phyloP scores from a whole-genome alignment of 2,888 invertebrate genomes.

The Plagiodera versicolora region DNA sequence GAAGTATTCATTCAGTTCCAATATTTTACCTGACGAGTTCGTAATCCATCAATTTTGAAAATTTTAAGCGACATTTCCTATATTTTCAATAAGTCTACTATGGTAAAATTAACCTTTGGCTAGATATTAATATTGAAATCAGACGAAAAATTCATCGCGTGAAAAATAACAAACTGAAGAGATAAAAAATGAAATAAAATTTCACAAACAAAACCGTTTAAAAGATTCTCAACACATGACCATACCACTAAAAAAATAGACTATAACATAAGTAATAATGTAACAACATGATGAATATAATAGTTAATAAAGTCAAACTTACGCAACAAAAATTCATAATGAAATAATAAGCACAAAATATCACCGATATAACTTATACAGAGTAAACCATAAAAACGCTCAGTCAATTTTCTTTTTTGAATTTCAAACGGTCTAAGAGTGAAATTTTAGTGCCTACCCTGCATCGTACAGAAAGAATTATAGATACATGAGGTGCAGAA shows the following conservation, averaged over 20 bases:
- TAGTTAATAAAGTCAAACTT: slow-evolving; percentile 34
- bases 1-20: slow-evolving; percentile 12
- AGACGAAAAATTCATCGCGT: slow-evolving; percentile 15
- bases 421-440: slow-evolving; percentile 9
- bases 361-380: slow-evolving; percentile 34
- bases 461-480: slow-evolving; percentile 25
- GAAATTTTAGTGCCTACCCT: slow-evolving; percentile 21
- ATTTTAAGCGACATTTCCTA: slow-evolving; percentile 20
- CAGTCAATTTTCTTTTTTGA: slow-evolving; percentile 2
- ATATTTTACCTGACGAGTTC: neutral
- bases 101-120: slow-evolving; percentile 34
- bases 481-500: slow-evolving; percentile 22
- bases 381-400: slow-evolving; percentile 25
- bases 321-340: slow-evolving; percentile 36
- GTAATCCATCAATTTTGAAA: neutral
- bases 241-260: slow-evolving; percentile 45
- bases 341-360: slow-evolving; percentile 36
- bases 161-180: slow-evolving; percentile 32
- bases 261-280: slow-evolving; percentile 43
- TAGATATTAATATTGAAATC: slow-evolving; percentile 24
- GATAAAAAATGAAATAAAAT: slow-evolving; percentile 39
- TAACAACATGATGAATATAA: slow-evolving; percentile 37
- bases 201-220: slow-evolving; percentile 44
- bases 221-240: slow-evolving; percentile 37
- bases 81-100: slow-evolving; percentile 27